phyloP scores from a whole-genome alignment of 2,797 vertebrate species.

The Myotis daubentonii region DNA sequence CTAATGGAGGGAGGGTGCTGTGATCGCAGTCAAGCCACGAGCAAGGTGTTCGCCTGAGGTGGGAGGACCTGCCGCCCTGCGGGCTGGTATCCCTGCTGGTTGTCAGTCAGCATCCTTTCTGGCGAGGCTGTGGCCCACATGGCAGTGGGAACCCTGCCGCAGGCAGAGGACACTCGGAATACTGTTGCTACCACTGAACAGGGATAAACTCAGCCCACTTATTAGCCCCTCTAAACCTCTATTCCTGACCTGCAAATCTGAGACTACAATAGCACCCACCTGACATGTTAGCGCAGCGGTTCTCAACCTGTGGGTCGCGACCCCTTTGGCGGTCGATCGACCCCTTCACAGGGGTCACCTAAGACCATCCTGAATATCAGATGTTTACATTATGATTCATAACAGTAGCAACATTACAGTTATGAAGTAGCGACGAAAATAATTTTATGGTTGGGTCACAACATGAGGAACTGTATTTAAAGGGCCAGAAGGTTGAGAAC shows the following conservation, averaged over 20 bases:
- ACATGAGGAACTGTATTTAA: too few species aligned
- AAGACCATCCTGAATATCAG: too few species aligned
- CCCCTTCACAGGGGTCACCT: too few species aligned
- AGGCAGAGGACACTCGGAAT: background rate
- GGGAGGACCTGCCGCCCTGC: background rate
- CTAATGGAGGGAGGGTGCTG: background rate
- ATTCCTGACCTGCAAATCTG: background rate
- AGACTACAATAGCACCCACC: background rate
- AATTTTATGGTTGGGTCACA: too few species aligned
- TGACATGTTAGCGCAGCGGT: background rate
- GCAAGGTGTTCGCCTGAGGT: background rate
- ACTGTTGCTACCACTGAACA: background rate
- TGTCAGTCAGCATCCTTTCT: background rate
- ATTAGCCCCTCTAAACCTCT: background rate
- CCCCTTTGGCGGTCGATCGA: too few species aligned
- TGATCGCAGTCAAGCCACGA: background rate
- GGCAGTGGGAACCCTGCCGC: background rate
- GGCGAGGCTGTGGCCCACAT: background rate
- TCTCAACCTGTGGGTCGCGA: too few species aligned
- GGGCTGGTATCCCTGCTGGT: background rate
- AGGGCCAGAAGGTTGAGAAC: too few species aligned
- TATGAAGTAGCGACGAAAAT: too few species aligned
- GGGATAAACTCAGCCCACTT: background rate
- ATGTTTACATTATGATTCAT: too few species aligned
- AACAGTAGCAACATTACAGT: too few species aligned